phyloP scores from a whole-genome alignment of 2,888 invertebrate species.

The Hyalella azteca region DNA sequence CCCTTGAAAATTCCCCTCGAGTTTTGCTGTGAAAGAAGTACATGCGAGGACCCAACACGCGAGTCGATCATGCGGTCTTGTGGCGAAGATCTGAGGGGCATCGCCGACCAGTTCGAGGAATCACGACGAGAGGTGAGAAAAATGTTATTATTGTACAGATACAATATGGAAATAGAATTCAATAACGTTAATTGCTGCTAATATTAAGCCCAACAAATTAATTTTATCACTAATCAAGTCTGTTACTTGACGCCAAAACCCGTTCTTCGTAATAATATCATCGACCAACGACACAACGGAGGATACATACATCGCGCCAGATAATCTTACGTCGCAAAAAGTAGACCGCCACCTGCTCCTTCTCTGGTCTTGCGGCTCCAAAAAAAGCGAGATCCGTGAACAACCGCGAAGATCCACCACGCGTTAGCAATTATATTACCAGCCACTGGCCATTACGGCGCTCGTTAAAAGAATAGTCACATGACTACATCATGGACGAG shows the following conservation, averaged over 20 bases:
- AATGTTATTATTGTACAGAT: too few species aligned
- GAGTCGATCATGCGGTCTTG: background rate
- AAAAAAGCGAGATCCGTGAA: background rate
- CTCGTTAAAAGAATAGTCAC: constrained; percentile 12
- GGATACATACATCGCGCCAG: too few species aligned
- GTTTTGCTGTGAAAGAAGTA: background rate
- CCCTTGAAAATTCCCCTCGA: background rate
- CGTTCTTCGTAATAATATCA: too few species aligned
- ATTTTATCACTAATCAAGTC: too few species aligned
- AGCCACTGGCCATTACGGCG: background rate
- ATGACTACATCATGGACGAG: background rate
- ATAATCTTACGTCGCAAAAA: background rate
- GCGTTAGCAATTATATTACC: background rate
- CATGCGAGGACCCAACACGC: background rate
- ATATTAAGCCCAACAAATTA: too few species aligned
- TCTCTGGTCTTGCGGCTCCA: background rate
- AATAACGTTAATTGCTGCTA: too few species aligned
- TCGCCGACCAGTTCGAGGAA: constrained; percentile 17
- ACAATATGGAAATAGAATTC: too few species aligned
- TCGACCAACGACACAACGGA: too few species aligned
- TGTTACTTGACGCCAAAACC: too few species aligned
- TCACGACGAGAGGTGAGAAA: background rate
- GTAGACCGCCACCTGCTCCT: background rate
- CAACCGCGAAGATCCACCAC: constrained; percentile 7
- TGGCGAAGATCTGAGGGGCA: constrained; percentile 8